Percentiles rank a stretch among this genome's conserved stretches.
Evolutionary conservation across 2,888 invertebrate species (phyloP).

Genomic region (Stratiomys singularior): DNA sequence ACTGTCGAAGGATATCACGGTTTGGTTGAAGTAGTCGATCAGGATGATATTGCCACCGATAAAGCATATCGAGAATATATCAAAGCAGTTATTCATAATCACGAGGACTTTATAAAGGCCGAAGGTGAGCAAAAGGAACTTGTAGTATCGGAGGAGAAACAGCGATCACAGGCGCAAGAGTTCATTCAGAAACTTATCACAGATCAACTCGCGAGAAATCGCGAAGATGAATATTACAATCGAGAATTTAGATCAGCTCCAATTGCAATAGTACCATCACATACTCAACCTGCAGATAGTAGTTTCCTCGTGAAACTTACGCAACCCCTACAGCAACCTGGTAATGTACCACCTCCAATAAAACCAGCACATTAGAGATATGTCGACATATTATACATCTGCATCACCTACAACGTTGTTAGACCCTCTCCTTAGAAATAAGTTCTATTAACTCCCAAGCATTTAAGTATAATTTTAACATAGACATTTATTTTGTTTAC

Average conservation of each 20-base stretch:
- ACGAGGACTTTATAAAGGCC: conserved; percentile 1
- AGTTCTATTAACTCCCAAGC: too few relatives aligned
- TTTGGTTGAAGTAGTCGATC: background rate
- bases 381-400: too few relatives aligned
- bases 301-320: conserved; percentile 13
- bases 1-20: background rate
- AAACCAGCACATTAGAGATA: too few relatives aligned
- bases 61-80: conserved; percentile 2
- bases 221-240: background rate
- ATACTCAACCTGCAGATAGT: background rate
- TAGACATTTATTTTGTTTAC: too few relatives aligned
- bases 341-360: background rate
- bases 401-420: too few relatives aligned
- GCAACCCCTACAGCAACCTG: background rate
- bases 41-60: background rate
- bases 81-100: background rate
- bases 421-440: too few relatives aligned
- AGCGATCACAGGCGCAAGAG: background rate
- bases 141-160: background rate
- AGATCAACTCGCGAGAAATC: background rate
- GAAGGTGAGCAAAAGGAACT: background rate
- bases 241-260: background rate
- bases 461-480: too few relatives aligned
- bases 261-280: background rate
- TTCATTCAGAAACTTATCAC: background rate